Evolutionary conservation across 2,113 vertebrate species (phyloP), one percentile per base, ranked within the genome.

Genomic region (Triplophysa siluroides): DNA sequence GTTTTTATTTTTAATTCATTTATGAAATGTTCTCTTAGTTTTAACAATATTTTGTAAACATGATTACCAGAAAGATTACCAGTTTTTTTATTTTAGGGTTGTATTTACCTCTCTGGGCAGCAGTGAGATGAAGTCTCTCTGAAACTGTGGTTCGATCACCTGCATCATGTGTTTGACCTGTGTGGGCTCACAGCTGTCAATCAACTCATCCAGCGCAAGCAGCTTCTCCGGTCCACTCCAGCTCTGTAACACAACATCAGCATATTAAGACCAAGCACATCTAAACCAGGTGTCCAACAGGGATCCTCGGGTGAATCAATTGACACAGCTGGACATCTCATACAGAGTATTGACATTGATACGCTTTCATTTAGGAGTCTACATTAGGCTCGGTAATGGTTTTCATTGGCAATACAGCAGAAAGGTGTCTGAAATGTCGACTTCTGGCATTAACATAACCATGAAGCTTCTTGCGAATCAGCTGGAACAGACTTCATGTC

Each of bases 91-190:
- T 65, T 47, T 77, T 23, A 26, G 68, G 14, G 11, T 16, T 2
- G 47, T 41, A 29, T 76, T 95, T 90, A 99, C 98, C 96, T 99
- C 98, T 96, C 98, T 98, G 87, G 98, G 98, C 86, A 99, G 95
- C 92, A 99, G 93, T 75, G 98, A 99, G 92, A 99, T 99, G 91
- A 99, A 99, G 93, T 99, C 98, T 92, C 98, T 93, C 89, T 99
- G 98, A 92, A 99, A 99, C 92, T 99, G 97, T 70, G 98, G 98
- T 90, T 98, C 98, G 86, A 99, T 99, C 91, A 99, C 98, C 94
- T 99, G 98, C 98, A 99, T 99, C 98, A 99, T 99, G 88, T 99
- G 98, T 91, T 99, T 99, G 80, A 99, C 98, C 94, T 99, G 98
- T 26, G 98, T 98, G 85, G 98, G 98, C 89, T 99, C 98, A 86